Evolutionary conservation across 2,113 vertebrate genomes (phyloP).

Genomic region (Bucco capensis): DNA sequence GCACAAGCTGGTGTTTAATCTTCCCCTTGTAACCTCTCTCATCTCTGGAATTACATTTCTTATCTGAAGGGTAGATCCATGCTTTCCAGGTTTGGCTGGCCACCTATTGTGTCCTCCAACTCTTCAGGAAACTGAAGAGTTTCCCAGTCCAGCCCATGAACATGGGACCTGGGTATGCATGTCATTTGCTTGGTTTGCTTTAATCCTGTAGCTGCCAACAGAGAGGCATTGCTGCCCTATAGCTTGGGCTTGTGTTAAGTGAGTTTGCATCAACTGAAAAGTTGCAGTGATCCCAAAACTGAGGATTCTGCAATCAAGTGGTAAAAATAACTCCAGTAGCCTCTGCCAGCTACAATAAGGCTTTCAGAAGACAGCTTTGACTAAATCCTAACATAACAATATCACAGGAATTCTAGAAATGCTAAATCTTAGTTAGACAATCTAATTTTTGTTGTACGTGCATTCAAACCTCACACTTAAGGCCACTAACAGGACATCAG

Average conservation of each 20-base stretch:
- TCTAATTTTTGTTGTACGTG: neutral
- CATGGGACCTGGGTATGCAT: neutral
- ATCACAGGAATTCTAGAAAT: constrained; percentile 20
- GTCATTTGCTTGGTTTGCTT: neutral
- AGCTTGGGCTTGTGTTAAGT: neutral
- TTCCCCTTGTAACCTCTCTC: neutral
- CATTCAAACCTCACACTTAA: neutral
- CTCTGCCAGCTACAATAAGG: constrained; percentile 25
- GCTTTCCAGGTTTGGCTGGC: neutral
- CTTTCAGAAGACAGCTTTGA: constrained; percentile 18
- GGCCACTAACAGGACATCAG: neutral
- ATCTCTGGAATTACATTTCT: neutral
- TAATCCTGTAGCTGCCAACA: neutral
- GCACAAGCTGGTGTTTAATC: neutral
- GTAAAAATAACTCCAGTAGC: constrained; percentile 17
- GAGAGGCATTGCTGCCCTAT: neutral
- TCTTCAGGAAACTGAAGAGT: constrained; percentile 7
- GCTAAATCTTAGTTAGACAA: constrained; percentile 28
- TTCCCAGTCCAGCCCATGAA: neutral
- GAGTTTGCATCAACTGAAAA: neutral
- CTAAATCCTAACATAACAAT: constrained; percentile 37
- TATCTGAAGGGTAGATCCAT: neutral
- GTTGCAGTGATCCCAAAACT: neutral
- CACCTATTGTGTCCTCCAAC: neutral
- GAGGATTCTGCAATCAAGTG: constrained; percentile 16